A percentile compares a stretch with the other conserved stretches of the same genome.
These are phyloP conservation scores for Cantharis rufa DNA, from an alignment of 2,888 invertebrate genomes.

Conservation along the genomic window DNA sequence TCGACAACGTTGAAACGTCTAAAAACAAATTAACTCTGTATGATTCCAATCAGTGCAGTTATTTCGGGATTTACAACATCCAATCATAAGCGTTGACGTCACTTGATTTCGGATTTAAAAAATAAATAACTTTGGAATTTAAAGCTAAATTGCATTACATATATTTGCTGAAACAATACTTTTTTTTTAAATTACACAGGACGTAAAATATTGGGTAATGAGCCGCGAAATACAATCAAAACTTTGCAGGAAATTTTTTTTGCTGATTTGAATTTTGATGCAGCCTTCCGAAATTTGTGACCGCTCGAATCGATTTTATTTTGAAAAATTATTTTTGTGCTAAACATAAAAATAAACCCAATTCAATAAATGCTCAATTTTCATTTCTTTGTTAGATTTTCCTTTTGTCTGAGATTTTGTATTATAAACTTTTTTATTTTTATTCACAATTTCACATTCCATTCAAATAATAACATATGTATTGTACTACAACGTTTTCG, in stretches of 20 bases:
- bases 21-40: slow-evolving; percentile 35
- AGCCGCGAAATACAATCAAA: background rate
- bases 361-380: background rate
- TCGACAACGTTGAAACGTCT: slow-evolving; percentile 9
- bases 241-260: background rate
- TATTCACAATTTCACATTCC: background rate
- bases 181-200: background rate
- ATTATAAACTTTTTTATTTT: background rate
- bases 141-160: slow-evolving; percentile 10
- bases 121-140: slow-evolving; percentile 20
- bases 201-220: background rate
- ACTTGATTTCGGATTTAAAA: slow-evolving; percentile 11
- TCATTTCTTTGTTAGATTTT: background rate
- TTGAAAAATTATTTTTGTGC: background rate
- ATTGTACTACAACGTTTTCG: background rate
- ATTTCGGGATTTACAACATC: slow-evolving; percentile 27
- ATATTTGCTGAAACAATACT: background rate
- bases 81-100: slow-evolving; percentile 33
- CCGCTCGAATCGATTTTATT: background rate
- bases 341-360: background rate
- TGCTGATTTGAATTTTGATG: background rate
- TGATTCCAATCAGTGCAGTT: slow-evolving; percentile 32
- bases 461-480: background rate
- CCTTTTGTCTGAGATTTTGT: background rate
- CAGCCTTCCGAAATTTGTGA: background rate